Conservation (phyloP, 2,888 invertebrate genomes). For the Cantharis lateralis region DNA sequence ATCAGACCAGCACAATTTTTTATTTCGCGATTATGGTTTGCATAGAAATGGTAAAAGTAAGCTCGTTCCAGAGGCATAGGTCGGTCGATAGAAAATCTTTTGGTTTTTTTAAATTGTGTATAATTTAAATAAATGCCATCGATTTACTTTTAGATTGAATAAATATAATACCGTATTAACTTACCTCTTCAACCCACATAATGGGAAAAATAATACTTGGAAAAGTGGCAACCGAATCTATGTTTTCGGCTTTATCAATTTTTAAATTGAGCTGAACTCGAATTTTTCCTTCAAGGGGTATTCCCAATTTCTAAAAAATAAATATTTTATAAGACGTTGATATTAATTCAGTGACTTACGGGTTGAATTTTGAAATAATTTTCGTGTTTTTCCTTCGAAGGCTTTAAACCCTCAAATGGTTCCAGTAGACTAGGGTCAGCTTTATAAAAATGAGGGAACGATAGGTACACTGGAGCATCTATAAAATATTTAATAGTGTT, state of each 20-base stretch:
- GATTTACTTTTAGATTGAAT: background rate
- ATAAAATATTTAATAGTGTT: constrained; percentile 42
- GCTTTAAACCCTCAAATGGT: constrained; percentile 73
- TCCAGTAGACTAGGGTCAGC: constrained; percentile 71
- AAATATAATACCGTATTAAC: background rate
- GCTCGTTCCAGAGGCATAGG: background rate
- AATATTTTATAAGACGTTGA: constrained; percentile 7
- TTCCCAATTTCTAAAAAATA: constrained; percentile 76
- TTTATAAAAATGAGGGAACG: constrained; percentile 88
- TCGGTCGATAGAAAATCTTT: background rate
- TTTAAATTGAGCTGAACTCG: constrained; percentile 82
- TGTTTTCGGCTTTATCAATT: constrained; percentile 73
- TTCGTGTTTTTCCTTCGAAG: constrained; percentile 70
- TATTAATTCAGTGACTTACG: constrained; percentile 59
- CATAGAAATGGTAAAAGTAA: background rate
- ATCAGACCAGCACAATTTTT: background rate
- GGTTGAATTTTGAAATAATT: constrained; percentile 86
- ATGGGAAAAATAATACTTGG: constrained; percentile 82
- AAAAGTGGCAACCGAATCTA: constrained; percentile 75
- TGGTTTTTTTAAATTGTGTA: background rate
- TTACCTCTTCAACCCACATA: constrained; percentile 87
- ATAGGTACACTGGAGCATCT: constrained; percentile 88
- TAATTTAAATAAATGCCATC: background rate
- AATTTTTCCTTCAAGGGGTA: constrained; percentile 80
- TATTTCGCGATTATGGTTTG: background rate